Conservation (phyloP, 2,888 invertebrate species). For the Cosmorhoe ocellata region DNA sequence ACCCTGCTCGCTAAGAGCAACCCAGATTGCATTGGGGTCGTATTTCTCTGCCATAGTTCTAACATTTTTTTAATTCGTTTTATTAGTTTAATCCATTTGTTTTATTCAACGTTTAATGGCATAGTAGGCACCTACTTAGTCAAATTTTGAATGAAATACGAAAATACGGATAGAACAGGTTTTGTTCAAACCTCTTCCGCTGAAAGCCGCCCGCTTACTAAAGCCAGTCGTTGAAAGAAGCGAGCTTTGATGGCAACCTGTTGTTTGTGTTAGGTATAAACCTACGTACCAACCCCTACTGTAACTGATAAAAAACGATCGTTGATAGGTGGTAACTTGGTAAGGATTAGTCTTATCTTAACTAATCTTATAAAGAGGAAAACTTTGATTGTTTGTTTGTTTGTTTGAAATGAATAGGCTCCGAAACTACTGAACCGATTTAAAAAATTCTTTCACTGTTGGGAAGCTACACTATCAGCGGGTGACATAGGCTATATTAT, state of each 20-base stretch:
- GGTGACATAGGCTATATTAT: too few species aligned
- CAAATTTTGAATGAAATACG: background rate
- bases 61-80: conserved; percentile 40
- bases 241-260: conserved; percentile 24
- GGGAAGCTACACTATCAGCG: too few species aligned
- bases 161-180: background rate
- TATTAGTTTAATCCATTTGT: conserved; percentile 8
- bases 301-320: too few species aligned
- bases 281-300: too few species aligned
- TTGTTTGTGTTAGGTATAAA: conserved; percentile 31
- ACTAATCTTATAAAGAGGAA: too few species aligned
- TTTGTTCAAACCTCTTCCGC: conserved; percentile 37
- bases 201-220: conserved; percentile 57
- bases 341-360: too few species aligned
- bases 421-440: too few species aligned
- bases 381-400: background rate
- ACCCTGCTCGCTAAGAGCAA: conserved; percentile 79
- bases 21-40: conserved; percentile 75
- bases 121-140: too few species aligned
- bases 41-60: conserved; percentile 59
- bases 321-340: too few species aligned
- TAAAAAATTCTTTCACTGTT: too few species aligned
- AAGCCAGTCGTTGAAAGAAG: conserved; percentile 30
- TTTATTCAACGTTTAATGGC: too few species aligned
- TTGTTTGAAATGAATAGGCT: too few species aligned